A percentile compares a stretch with the other conserved stretches of the same genome.
Evolutionary conservation across 2,797 vertebrate genomes (phyloP).

Genomic region (Nannoperca obscura): DNA sequence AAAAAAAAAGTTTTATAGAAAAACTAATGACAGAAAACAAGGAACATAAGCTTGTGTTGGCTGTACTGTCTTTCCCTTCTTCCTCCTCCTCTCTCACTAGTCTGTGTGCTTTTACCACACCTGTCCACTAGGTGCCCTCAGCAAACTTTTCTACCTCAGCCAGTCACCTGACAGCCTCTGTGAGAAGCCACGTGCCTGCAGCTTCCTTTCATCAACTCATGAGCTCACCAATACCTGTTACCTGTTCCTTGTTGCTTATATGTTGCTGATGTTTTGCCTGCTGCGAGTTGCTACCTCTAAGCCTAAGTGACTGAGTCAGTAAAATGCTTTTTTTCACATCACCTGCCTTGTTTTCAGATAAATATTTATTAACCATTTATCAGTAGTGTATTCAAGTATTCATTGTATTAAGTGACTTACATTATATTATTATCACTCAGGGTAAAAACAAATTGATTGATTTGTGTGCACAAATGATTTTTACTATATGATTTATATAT

Average conservation of each 20-base stretch:
- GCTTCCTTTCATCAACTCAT: neutral
- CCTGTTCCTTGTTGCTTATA: neutral
- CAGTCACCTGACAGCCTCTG: constrained; percentile 2
- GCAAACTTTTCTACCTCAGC: constrained; percentile 1
- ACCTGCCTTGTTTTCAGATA: neutral
- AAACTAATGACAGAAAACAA: neutral
- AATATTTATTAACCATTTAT: neutral
- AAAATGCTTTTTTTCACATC: neutral
- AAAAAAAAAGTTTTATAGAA: too few relatives aligned
- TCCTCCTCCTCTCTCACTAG: neutral
- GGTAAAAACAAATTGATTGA: neutral
- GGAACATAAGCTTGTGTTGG: neutral
- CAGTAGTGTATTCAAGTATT: neutral
- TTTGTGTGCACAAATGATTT: neutral
- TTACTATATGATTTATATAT: neutral
- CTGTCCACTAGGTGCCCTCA: constrained; percentile 61
- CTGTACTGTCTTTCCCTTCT: neutral
- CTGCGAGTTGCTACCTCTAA: neutral
- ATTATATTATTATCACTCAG: neutral
- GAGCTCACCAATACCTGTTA: neutral
- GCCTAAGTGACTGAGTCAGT: neutral
- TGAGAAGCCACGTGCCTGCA: neutral
- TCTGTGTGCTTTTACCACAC: constrained; percentile 35
- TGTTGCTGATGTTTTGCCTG: neutral
- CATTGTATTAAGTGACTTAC: neutral